Base-by-base conservation (phyloP, 2,888 invertebrate genomes). In the Anoplius nigerrimus region DNA sequence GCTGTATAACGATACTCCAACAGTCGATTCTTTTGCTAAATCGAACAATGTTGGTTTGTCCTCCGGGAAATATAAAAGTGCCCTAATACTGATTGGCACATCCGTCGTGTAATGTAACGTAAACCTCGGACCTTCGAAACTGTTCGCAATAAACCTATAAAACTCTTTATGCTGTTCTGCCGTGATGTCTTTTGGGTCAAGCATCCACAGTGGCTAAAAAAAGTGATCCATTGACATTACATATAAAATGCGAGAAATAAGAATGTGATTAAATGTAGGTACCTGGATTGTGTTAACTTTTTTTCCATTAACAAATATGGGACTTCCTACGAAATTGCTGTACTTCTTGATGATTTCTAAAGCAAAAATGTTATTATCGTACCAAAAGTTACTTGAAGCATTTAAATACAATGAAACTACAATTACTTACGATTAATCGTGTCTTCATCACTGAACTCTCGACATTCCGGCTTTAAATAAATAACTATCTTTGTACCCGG, bases 271-370 rank as follows among this genome's bases (percentile, higher is more conserved):
- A 18, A 34, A 54, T 24, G 27, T 54, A 3, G 3, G 27, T 69
- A 93, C 94, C 92, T 94, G 93, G 54, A 98, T 94, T 56, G 95
- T 94, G 89, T 99, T 99, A 0, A 95, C 94, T 87, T 94, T 94
- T 79, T 94, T 94, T 69, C 97, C 96, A 89, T 99, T 98, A 21
- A 99, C 90, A 80, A 92, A 94, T 82, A 99, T 97, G 0, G 98
- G 96, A 81, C 95, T 95, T 42, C 97, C 96, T 52, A 99, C 97
- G 88, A 99, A 99, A 89, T 98, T 98, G 88, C 98, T 98, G 90
- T 99, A 99, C 87, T 98, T 98, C 85, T 95, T 95, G 20, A 98
- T 95, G 52, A 98, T 94, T 75, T 91, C 95, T 60, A 90, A 91
- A 42, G 64, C 60, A 45, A 11, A 54, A 58, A 21, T 69, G n/a